phyloP scores from a whole-genome alignment of 2,888 invertebrate genomes.

The Bedellia somnulentella region DNA sequence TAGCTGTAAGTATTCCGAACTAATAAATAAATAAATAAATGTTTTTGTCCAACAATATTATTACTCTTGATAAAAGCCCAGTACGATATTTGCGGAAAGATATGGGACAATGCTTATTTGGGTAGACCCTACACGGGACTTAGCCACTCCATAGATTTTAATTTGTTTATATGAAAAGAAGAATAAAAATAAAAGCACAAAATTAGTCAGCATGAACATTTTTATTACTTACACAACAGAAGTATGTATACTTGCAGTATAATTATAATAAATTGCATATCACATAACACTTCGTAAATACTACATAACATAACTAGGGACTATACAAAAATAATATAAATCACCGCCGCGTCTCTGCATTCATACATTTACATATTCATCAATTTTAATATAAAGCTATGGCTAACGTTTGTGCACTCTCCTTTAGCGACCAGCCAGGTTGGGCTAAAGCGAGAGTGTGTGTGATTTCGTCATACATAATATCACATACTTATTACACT shows the following conservation, averaged over 20 bases:
- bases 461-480: slow-evolving; percentile 32
- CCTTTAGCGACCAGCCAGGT: slow-evolving; percentile 5
- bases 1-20: too few relatives aligned
- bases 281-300: slow-evolving; percentile 59
- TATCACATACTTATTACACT: slow-evolving; percentile 50
- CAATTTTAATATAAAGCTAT: slow-evolving; percentile 33
- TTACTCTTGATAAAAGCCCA: too few relatives aligned
- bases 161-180: too few relatives aligned
- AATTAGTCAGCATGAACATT: slow-evolving; percentile 4
- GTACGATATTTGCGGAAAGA: too few relatives aligned
- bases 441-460: slow-evolving; percentile 13
- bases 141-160: too few relatives aligned
- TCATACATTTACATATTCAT: too few relatives aligned
- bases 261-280: slow-evolving; percentile 57
- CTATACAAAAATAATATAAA: slow-evolving; percentile 40
- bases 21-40: too few relatives aligned
- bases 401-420: slow-evolving; percentile 49
- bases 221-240: slow-evolving; percentile 30
- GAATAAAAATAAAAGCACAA: slow-evolving; percentile 3
- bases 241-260: slow-evolving; percentile 60
- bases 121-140: too few relatives aligned
- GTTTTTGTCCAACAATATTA: too few relatives aligned
- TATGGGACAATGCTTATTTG: too few relatives aligned
- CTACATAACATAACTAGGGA: slow-evolving; percentile 56
- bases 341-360: slow-evolving; percentile 26